Conservation (phyloP, 2,113 vertebrate genomes). For the Phylloscopus whistleri region DNA sequence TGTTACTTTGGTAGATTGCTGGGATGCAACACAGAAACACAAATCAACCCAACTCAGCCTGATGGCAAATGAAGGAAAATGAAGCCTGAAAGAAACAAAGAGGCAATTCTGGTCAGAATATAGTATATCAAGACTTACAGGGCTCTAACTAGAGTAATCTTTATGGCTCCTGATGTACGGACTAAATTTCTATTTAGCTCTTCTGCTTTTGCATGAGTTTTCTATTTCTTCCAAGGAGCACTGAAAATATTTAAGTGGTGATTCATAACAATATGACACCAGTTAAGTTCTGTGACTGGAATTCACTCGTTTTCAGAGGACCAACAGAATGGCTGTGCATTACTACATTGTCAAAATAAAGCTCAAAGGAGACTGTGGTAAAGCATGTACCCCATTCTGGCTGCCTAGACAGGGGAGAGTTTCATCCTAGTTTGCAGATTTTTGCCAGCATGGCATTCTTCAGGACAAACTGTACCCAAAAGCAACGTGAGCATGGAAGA, state of each 20-base stretch:
- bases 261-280: constrained; percentile 19
- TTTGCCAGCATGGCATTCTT: background rate
- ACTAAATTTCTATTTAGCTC: background rate
- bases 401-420: background rate
- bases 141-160: background rate
- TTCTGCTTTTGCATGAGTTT: constrained; percentile 27
- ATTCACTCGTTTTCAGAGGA: constrained; percentile 14
- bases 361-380: background rate
- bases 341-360: background rate
- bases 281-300: constrained; percentile 25
- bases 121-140: background rate
- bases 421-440: background rate
- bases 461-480: background rate
- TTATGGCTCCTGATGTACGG: background rate
- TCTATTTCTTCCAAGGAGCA: constrained; percentile 14
- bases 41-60: background rate
- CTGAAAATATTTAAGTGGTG: constrained; percentile 23
- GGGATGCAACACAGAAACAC: background rate
- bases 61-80: background rate
- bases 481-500: background rate
- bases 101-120: background rate
- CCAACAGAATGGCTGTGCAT: background rate
- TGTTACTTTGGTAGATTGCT: background rate
- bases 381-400: background rate
- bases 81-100: background rate